Conservation (phyloP, 2,113 vertebrate genomes). For the Hassar affinis region DNA sequence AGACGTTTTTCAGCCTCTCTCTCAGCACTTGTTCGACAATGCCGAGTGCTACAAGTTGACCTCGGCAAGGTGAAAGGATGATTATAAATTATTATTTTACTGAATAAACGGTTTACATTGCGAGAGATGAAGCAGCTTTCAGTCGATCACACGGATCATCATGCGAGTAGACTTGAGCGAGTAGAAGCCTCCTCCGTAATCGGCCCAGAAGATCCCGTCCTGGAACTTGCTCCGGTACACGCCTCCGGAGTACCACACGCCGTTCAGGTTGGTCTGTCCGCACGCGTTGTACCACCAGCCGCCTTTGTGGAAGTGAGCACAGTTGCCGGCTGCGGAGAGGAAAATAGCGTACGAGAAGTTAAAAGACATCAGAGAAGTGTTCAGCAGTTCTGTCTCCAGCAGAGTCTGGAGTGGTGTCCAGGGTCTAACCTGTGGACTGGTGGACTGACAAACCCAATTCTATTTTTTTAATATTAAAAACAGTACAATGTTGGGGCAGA, state of each 20-base stretch:
- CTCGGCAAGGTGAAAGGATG: slow-evolving; percentile 7
- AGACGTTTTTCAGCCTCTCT: too few species aligned
- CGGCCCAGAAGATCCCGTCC: slow-evolving; percentile 97
- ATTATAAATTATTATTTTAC: slow-evolving; percentile 31
- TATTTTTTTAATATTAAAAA: too few species aligned
- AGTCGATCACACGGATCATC: slow-evolving; percentile 96
- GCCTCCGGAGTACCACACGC: slow-evolving; percentile 95
- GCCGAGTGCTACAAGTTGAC: neutral
- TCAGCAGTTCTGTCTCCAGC: neutral
- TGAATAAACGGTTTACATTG: slow-evolving; percentile 36
- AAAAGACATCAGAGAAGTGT: neutral
- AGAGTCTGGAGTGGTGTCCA: too few species aligned
- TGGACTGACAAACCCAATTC: too few species aligned
- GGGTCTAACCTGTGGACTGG: too few species aligned
- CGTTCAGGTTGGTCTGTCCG: slow-evolving; percentile 95
- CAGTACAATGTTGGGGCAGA: too few species aligned
- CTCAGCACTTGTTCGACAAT: too few species aligned
- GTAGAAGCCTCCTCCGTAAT: slow-evolving; percentile 95
- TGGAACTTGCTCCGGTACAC: slow-evolving; percentile 98
- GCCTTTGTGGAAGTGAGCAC: slow-evolving; percentile 97
- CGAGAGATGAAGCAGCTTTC: slow-evolving; percentile 22
- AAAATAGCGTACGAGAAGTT: neutral
- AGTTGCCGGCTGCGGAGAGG: slow-evolving; percentile 82
- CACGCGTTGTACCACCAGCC: slow-evolving; percentile 99
- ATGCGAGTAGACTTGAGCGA: slow-evolving; percentile 90